Evolutionary conservation across 1,140 invertebrate species (phyloP).

Genomic region (Psix sp.): DNA sequence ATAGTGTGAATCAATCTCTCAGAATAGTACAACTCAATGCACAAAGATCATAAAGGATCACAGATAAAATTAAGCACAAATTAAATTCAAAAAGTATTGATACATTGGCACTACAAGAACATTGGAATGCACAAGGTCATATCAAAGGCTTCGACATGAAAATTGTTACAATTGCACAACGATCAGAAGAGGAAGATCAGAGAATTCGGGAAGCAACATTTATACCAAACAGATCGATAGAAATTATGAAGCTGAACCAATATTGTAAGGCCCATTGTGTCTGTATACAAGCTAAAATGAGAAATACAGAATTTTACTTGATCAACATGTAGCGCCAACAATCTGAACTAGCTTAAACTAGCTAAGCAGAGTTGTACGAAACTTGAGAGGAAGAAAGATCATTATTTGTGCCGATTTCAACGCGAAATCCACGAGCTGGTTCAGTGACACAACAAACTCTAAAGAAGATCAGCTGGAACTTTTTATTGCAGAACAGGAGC

Average conservation of each 20-base stretch:
- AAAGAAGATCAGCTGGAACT: constrained; percentile 29
- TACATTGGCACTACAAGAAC: constrained; percentile 8
- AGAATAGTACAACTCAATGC: constrained; percentile 18
- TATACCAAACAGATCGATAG: background rate
- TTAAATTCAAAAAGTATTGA: background rate
- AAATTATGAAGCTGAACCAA: constrained; percentile 4
- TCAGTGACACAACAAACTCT: background rate
- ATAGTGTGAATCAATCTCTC: background rate
- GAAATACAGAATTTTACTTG: background rate
- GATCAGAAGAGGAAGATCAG: background rate
- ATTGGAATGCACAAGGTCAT: background rate
- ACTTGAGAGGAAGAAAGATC: constrained; percentile 6
- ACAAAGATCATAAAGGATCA: background rate
- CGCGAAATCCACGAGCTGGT: background rate
- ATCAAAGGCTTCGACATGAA: constrained; percentile 1
- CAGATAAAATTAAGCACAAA: constrained; percentile 1
- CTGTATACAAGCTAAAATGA: background rate
- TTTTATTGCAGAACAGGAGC: constrained; percentile 3
- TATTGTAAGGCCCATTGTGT: background rate
- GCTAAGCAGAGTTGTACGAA: background rate
- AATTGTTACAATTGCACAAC: background rate
- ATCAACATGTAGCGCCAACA: constrained; percentile 14
- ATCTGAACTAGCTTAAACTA: background rate
- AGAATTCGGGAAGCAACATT: background rate
- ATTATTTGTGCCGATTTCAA: constrained; percentile 19